A percentile compares a stretch with the other conserved stretches of the same genome.
phyloP scores from a whole-genome alignment of 1,140 invertebrate genomes.

The Calliopsis andreniformis region DNA sequence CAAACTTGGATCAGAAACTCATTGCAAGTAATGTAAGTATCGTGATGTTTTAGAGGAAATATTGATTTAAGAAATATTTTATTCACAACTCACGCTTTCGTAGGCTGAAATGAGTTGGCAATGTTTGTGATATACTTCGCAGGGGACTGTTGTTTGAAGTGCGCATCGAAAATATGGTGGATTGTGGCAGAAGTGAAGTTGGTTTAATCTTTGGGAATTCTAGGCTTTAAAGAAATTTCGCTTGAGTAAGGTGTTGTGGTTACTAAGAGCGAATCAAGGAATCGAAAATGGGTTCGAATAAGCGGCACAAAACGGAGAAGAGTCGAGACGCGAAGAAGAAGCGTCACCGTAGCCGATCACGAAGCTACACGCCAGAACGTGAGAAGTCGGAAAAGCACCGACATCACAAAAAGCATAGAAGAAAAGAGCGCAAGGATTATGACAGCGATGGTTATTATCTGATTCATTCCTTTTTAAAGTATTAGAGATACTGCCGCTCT shows the following conservation, averaged over 20 bases:
- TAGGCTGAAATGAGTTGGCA: no score
- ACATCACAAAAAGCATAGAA: slow-evolving; percentile 84
- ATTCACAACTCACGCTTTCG: no score
- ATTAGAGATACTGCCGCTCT: slow-evolving; percentile 2
- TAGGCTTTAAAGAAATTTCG: not conserved
- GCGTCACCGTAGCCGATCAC: slow-evolving; percentile 81
- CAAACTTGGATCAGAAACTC: no score
- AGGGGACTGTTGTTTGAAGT: no score
- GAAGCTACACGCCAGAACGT: slow-evolving; percentile 78
- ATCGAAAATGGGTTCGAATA: slow-evolving; percentile 82
- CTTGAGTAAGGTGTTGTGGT: not conserved
- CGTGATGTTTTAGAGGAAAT: no score
- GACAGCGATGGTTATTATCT: slow-evolving; percentile 82
- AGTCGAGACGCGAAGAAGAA: slow-evolving; percentile 81
- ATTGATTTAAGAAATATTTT: no score
- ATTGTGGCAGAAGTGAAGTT: no score
- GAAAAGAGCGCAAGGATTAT: slow-evolving; percentile 83
- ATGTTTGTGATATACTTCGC: no score
- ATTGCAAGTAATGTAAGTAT: no score
- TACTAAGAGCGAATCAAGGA: not conserved
- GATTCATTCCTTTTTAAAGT: slow-evolving; percentile 39
- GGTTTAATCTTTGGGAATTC: no score
- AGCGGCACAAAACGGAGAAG: slow-evolving; percentile 82
- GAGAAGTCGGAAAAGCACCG: slow-evolving; percentile 82
- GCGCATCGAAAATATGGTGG: no score